Base-by-base conservation (phyloP, 1,140 invertebrate species). In the Druon quercuslanigerum region DNA sequence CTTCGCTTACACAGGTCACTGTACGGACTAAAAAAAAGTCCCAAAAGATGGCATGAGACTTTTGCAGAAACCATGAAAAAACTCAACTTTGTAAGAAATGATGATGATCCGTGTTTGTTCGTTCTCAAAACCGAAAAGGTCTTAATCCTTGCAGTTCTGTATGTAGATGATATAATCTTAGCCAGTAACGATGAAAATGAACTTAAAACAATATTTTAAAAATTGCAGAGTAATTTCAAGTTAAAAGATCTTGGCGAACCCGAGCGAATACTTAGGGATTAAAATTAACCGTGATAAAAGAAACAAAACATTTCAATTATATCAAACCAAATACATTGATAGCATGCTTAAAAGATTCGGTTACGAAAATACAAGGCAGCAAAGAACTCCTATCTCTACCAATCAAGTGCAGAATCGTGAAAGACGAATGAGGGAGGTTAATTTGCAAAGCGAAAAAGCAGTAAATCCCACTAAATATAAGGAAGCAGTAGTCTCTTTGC, bases 261-360 rank as follows among this genome's bases (percentile, higher is more conserved):
- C n/a, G 19, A 46, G 51, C 17, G 14, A 46, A 25, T 77, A 40
- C 19, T 74, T 77, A 6, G 51, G 66, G 46, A 75, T 79, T 7
- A 50, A 85, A 80, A 76, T 85, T 25, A 82, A 83, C n/a, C 81
- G 82, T 50, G 82, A 84, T 52, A 76, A 33, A 72, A 78, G 70
- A 79, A 85, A 75, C 76, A 74, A 14, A 74, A 60, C n/a, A n/a
- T n/a, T n/a, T n/a, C n/a, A n/a, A n/a, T n/a, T n/a, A n/a, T n/a
- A n/a, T n/a, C n/a, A n/a, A n/a, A n/a, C n/a, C n/a, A n/a, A n/a
- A n/a, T n/a, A n/a, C n/a, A n/a, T n/a, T n/a, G n/a, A n/a, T n/a
- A n/a, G n/a, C n/a, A n/a, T n/a, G n/a, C n/a, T n/a, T n/a, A n/a
- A n/a, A n/a, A n/a, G n/a, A n/a, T n/a, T n/a, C n/a, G 9, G 11